Conservation (phyloP, 2,888 invertebrate genomes). For the Eretmocerus hayati region DNA sequence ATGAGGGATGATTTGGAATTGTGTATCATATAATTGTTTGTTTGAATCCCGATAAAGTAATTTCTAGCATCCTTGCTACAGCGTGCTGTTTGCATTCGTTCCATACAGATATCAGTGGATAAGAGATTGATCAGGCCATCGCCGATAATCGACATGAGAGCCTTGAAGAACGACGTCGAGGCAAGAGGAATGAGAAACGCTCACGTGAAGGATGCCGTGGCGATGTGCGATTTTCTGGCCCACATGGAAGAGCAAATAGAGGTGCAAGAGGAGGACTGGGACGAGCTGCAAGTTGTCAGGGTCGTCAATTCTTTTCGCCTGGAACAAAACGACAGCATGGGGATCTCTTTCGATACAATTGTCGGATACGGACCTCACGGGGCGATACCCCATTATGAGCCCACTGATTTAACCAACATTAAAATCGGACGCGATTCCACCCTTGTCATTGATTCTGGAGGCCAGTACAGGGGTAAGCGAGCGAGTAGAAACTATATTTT, state of each 20-base stretch:
- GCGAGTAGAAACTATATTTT: too few relatives aligned
- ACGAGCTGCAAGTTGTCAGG: constrained; percentile 66
- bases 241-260: constrained; percentile 57
- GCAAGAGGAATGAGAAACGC: constrained; percentile 74
- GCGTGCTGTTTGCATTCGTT: too few relatives aligned
- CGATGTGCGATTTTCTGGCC: constrained; percentile 79
- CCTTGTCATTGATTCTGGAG: constrained; percentile 89
- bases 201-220: constrained; percentile 81
- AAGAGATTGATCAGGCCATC: constrained; percentile 61
- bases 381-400: constrained; percentile 80
- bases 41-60: too few relatives aligned
- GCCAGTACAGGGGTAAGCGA: constrained; percentile 79
- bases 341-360: constrained; percentile 78
- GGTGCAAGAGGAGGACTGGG: constrained; percentile 49
- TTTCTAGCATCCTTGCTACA: too few relatives aligned
- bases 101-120: constrained; percentile 46
- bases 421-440: constrained; percentile 69
- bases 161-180: constrained; percentile 69
- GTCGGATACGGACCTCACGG: constrained; percentile 82
- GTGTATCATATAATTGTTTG: too few relatives aligned
- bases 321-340: constrained; percentile 65
- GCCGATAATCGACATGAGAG: constrained; percentile 61
- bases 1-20: too few relatives aligned
- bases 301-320: constrained; percentile 65
- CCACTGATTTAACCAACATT: constrained; percentile 61